A percentile compares a stretch with the other conserved stretches of the same genome.
Conservation (phyloP, 2,113 vertebrate species). For the Speoplatyrhinus poulsoni region DNA sequence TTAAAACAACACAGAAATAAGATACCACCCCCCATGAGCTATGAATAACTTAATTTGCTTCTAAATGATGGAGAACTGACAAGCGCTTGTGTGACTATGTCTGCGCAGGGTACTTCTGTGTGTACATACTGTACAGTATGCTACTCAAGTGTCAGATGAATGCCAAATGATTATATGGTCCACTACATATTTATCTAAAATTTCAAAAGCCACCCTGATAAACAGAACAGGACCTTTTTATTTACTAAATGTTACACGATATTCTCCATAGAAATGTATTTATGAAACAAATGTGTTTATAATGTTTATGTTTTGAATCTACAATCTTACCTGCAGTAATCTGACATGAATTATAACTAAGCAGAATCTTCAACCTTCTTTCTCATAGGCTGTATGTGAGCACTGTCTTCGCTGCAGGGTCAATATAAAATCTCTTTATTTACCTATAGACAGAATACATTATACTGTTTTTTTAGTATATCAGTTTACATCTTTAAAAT, state of each 20-base stretch:
- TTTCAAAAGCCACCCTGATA: constrained; percentile 1
- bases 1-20: constrained; percentile 7
- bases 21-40: background rate
- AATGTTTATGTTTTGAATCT: no score
- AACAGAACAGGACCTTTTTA: no score
- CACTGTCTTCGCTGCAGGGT: constrained; percentile 22
- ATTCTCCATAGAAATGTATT: no score
- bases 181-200: constrained; percentile 17
- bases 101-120: background rate
- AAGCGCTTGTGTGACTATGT: constrained; percentile 3
- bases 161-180: constrained; percentile 33
- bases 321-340: no score
- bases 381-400: constrained; percentile 16
- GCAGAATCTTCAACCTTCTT: constrained; percentile 6
- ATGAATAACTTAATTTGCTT: no score
- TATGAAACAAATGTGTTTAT: no score
- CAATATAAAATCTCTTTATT: constrained; percentile 8
- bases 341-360: background rate
- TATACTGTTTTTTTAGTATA: background rate
- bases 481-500: constrained; percentile 42
- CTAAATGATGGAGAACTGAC: background rate
- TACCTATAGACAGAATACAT: background rate
- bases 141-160: constrained; percentile 29
- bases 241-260: no score
- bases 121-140: constrained; percentile 5